phyloP scores from a whole-genome alignment of 2,113 vertebrate genomes.

The Formicarius rufipectus region DNA sequence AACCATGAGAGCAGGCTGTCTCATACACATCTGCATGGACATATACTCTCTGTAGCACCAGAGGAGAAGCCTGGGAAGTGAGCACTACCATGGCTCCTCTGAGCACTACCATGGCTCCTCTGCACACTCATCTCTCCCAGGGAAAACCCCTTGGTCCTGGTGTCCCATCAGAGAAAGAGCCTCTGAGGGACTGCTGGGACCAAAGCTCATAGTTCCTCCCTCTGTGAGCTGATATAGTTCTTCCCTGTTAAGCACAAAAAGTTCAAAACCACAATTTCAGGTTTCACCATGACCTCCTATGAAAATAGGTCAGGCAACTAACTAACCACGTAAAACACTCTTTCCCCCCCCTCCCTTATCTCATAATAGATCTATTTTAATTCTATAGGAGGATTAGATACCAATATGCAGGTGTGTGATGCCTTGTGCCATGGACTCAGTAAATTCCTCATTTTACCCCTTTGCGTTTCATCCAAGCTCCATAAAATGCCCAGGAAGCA shows the following conservation, averaged over 20 bases:
- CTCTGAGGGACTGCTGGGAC: background rate
- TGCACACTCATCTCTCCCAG: background rate
- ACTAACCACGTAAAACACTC: background rate
- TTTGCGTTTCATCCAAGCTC: slow-evolving; percentile 39
- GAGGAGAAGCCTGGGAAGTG: rapidly evolving
- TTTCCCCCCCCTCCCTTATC: background rate
- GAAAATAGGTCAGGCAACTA: background rate
- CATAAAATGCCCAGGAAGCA: slow-evolving; percentile 46
- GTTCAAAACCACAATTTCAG: background rate
- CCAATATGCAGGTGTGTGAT: slow-evolving; percentile 23
- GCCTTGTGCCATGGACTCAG: slow-evolving; percentile 7
- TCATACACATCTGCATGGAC: too few species aligned
- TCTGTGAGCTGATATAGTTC: background rate
- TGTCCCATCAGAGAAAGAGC: background rate
- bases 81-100: background rate
- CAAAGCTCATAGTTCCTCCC: background rate
- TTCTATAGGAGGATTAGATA: slow-evolving; percentile 25
- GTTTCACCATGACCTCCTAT: background rate
- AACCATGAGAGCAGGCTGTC: background rate
- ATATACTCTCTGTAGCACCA: background rate
- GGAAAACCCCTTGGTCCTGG: background rate
- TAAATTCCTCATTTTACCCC: slow-evolving; percentile 37
- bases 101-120: background rate
- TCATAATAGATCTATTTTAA: slow-evolving; percentile 5
- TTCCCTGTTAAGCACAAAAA: background rate